Evolutionary conservation across 1,140 invertebrate genomes (phyloP), one percentile per base, ranked within the genome.

Genomic region (Samia ricini): DNA sequence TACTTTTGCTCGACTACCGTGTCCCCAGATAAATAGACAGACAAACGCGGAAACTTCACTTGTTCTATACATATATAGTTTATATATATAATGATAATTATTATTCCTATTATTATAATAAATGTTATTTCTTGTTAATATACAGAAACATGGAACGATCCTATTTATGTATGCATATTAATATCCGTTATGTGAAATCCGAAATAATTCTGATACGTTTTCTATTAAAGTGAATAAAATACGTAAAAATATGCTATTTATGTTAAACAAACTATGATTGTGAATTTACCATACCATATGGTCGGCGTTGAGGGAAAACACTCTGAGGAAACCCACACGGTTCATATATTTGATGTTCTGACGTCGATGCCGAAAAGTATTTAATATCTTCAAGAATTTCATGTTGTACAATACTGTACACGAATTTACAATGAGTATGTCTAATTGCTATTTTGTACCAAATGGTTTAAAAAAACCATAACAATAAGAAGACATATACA

Each of bases 211-310:
- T 12, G 33, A 42, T 15, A 15, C 33, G 33, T 42, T 42, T 29
- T 42, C 33, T 42, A 42, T 42, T 42, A 42, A 42, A 42, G 33
- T 42, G 33, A 42, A 42, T 42, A 42, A 42, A 42, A 42, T 42
- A 42, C 33, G 33, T 42, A 42, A 42, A 42, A 42, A 42, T 42
- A 42, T 12, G 7, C 12, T 42, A 42, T 42, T 42, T 42, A 42
- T 15, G 33, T 42, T 42, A 42, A 42, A 42, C 33, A 42, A 42
- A 42, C 33, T 42, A 42, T 42, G 33, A 42, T 42, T 42, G 33
- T 42, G 33, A 42, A 42, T 42, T 42, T 42, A 42, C 33, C 33
- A 42, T 42, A 42, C 33, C 33, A 42, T 42, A 42, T 42, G 33
- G 8, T 42, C 33, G 33, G 33, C 33, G 33, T 42, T 42, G 33